Evolutionary conservation across 2,888 invertebrate genomes (phyloP).

Genomic region (Trachelus troglodyta): DNA sequence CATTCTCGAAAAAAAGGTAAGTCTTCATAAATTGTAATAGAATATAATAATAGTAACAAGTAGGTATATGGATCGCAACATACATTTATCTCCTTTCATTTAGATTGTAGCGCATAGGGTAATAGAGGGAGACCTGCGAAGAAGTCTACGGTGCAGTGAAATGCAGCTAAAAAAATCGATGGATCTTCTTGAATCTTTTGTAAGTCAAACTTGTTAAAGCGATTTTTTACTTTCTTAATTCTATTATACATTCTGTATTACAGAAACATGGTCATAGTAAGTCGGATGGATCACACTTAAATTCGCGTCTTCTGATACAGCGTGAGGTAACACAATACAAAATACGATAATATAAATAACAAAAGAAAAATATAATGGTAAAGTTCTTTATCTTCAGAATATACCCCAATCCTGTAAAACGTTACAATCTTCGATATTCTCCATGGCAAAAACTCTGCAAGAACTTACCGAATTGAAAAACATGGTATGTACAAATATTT

Average conservation of each 20-base stretch:
- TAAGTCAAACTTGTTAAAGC: constrained; percentile 32
- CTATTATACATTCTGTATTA: not conserved
- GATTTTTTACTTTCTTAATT: not conserved
- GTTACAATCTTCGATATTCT: constrained; percentile 44
- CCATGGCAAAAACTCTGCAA: constrained; percentile 41
- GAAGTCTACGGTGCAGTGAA: constrained; percentile 41
- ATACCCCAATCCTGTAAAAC: constrained; percentile 43
- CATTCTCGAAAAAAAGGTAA: constrained; percentile 23
- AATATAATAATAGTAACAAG: too few species aligned
- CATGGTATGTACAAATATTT: constrained; percentile 30
- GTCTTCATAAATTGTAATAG: not conserved
- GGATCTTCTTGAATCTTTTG: constrained; percentile 37
- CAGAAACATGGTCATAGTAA: not conserved
- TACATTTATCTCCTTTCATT: not conserved
- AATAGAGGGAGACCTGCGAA: constrained; percentile 36
- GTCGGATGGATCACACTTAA: not conserved
- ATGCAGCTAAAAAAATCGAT: constrained; percentile 41
- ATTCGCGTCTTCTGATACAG: not conserved
- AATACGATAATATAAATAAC: not conserved
- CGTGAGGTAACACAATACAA: not conserved
- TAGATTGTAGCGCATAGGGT: constrained; percentile 24
- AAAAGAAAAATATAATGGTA: not conserved
- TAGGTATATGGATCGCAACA: too few species aligned
- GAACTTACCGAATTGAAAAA: constrained; percentile 45
- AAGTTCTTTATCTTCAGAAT: constrained; percentile 30